Evolutionary conservation across 2,113 vertebrate genomes (phyloP).

Genomic region (Forbesichthys papilliferus): DNA sequence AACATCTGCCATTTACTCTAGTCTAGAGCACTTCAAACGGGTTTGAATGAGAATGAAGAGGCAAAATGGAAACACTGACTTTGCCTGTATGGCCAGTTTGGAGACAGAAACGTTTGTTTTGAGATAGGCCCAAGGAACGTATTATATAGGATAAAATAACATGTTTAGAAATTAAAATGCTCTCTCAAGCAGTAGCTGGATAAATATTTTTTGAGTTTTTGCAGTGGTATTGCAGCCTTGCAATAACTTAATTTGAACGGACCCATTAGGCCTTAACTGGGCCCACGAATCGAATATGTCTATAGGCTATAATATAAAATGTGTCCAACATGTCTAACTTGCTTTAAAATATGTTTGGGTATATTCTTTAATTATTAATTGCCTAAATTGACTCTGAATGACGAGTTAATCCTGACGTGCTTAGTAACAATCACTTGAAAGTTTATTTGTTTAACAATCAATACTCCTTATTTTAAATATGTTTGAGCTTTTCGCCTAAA

Average conservation of each 20-base stretch:
- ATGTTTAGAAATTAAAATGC: no score
- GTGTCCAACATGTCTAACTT: no score
- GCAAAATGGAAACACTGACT: constrained; percentile 46
- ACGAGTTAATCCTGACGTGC: constrained; percentile 7
- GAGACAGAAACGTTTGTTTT: background rate
- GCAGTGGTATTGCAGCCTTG: no score
- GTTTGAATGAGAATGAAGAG: constrained; percentile 77
- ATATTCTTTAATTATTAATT: background rate
- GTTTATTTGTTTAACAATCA: constrained; percentile 9
- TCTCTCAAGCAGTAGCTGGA: no score
- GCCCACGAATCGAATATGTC: no score
- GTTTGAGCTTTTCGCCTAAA: no score
- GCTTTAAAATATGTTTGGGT: background rate
- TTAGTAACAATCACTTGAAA: constrained; percentile 7
- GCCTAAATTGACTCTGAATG: background rate
- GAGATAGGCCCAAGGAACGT: background rate
- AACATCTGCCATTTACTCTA: constrained; percentile 83
- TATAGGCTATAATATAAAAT: no score
- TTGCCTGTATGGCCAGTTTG: constrained; percentile 32
- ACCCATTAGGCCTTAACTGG: no score
- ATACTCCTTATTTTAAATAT: background rate
- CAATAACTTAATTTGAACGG: no score
- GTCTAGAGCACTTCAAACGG: constrained; percentile 57
- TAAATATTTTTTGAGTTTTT: no score
- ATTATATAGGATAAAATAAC: no score